A percentile compares a stretch with the other conserved stretches of the same genome.
Evolutionary conservation across 2,113 vertebrate genomes (phyloP).

Genomic region (Syngnathus scovelli): DNA sequence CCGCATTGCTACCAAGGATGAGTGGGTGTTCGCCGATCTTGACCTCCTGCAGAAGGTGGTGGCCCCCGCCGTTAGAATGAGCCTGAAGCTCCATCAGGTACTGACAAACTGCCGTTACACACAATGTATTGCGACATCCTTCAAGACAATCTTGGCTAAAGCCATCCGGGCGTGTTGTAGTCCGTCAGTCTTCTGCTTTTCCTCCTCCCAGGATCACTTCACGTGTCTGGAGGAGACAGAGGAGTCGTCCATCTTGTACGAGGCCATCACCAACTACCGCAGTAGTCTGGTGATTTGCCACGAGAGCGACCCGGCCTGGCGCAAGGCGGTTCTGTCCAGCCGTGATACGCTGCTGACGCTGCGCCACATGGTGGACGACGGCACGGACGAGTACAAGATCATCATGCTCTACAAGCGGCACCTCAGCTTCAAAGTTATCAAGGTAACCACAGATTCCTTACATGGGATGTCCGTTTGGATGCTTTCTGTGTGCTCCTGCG

Average conservation of each 20-base stretch:
- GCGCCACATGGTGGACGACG: slow-evolving; percentile 92
- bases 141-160: background rate
- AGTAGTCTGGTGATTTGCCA: slow-evolving; percentile 92
- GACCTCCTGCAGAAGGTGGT: slow-evolving; percentile 92
- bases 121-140: background rate
- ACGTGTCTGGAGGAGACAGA: slow-evolving; percentile 95
- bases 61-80: slow-evolving; percentile 93
- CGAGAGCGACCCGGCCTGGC: slow-evolving; percentile 93
- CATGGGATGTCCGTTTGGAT: background rate
- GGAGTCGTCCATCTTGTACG: slow-evolving; percentile 82
- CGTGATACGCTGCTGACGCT: slow-evolving; percentile 88
- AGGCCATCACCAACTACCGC: slow-evolving; percentile 87
- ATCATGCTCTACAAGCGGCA: slow-evolving; percentile 96
- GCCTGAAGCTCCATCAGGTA: slow-evolving; percentile 96
- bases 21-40: slow-evolving; percentile 96
- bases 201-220: slow-evolving; percentile 85
- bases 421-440: slow-evolving; percentile 97
- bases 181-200: background rate
- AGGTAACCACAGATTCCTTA: slow-evolving; percentile 67
- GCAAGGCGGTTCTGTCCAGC: slow-evolving; percentile 87
- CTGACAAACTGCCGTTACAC: background rate
- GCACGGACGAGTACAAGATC: slow-evolving; percentile 93
- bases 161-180: background rate
- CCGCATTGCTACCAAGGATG: slow-evolving; percentile 84
- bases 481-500: background rate